Percentiles rank a stretch among this genome's conserved stretches.
phyloP scores from a whole-genome alignment of 2,797 vertebrate genomes.

The Philypnodon macrostomus region DNA sequence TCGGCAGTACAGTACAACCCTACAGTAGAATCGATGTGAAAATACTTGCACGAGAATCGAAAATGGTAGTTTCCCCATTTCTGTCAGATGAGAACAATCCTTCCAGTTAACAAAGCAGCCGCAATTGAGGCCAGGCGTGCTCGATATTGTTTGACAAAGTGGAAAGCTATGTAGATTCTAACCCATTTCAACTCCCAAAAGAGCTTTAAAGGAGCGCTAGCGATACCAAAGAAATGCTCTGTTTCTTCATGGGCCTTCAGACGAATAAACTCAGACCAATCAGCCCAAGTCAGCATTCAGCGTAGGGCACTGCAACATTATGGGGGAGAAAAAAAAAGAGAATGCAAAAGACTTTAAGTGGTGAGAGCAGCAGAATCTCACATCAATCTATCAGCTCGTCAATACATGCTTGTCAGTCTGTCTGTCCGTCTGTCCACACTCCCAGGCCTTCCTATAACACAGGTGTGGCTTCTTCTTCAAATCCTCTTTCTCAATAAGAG shows the following conservation, averaged over 20 bases:
- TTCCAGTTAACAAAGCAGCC: not conserved
- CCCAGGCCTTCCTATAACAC: slow-evolving; percentile 53
- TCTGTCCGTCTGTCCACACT: slow-evolving; percentile 21
- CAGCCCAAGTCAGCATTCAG: slow-evolving; percentile 65
- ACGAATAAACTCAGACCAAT: slow-evolving; percentile 64
- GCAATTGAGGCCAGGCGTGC: slow-evolving; percentile 30
- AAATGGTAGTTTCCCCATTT: not conserved
- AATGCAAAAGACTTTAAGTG: slow-evolving; percentile 36
- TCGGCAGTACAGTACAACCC: slow-evolving; percentile 22
- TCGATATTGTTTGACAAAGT: slow-evolving; percentile 43
- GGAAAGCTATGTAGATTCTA: slow-evolving; percentile 37
- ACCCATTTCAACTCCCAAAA: slow-evolving; percentile 33
- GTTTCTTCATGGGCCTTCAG: slow-evolving; percentile 40
- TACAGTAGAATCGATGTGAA: not conserved
- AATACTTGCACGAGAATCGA: slow-evolving; percentile 5
- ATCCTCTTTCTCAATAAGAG: slow-evolving; percentile 36
- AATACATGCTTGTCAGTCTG: not conserved
- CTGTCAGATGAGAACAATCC: not conserved
- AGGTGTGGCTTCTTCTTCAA: slow-evolving; percentile 67
- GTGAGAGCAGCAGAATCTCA: slow-evolving; percentile 49
- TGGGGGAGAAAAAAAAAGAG: slow-evolving; percentile 38
- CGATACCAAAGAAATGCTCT: slow-evolving; percentile 31
- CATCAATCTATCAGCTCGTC: slow-evolving; percentile 21
- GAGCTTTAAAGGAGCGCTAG: slow-evolving; percentile 11
- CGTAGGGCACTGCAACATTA: slow-evolving; percentile 58